A percentile compares a stretch with the other conserved stretches of the same genome.
phyloP scores from a whole-genome alignment of 2,113 vertebrate species.

The Vimba vimba region DNA sequence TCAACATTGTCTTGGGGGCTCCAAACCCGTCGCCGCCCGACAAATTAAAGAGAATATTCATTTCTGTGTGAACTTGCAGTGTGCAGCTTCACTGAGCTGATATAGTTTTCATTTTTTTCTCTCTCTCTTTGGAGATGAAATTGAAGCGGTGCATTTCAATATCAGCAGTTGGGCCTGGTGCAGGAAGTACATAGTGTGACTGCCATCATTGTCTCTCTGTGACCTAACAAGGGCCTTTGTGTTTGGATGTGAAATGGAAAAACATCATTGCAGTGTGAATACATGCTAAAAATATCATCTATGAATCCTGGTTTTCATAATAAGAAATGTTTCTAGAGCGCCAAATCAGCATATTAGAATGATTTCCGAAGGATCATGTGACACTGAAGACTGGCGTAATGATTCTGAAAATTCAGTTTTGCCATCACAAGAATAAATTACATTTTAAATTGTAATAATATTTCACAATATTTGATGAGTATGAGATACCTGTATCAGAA shows the following conservation, averaged over 20 bases:
- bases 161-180: slow-evolving; percentile 58
- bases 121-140: slow-evolving; percentile 71
- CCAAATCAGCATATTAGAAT: neutral
- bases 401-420: neutral
- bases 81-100: slow-evolving; percentile 78
- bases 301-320: neutral
- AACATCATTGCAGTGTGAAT: neutral
- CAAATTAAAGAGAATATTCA: slow-evolving; percentile 97
- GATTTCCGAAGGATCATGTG: neutral
- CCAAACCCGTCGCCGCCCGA: slow-evolving; percentile 80
- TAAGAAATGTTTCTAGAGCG: neutral
- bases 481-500: neutral
- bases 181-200: slow-evolving; percentile 46
- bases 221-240: slow-evolving; percentile 24
- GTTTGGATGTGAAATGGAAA: slow-evolving; percentile 14
- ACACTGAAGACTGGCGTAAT: neutral
- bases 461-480: neutral
- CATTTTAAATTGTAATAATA: neutral
- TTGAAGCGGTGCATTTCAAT: slow-evolving; percentile 74
- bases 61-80: slow-evolving; percentile 88
- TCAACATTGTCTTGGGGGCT: slow-evolving; percentile 92
- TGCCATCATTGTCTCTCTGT: slow-evolving; percentile 41
- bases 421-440: neutral
- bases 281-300: neutral
- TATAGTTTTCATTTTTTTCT: slow-evolving; percentile 46